Evolutionary conservation across 2,113 vertebrate genomes (phyloP), one percentile per base, ranked within the genome.

Genomic region (Aspiorhynchus laticeps): DNA sequence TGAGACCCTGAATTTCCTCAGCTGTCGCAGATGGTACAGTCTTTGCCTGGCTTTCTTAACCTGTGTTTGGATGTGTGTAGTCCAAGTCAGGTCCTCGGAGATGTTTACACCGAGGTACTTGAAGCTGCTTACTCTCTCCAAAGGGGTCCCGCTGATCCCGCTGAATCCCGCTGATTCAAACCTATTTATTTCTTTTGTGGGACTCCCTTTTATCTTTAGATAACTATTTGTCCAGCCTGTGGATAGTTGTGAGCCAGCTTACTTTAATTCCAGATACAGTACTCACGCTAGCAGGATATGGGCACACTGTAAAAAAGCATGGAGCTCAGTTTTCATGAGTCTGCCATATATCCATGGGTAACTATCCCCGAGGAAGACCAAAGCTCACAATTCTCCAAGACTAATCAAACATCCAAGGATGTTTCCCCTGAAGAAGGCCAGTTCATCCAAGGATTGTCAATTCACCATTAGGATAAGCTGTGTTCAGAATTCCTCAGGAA

Each of bases 351-450:
- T 77, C 74, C 74, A 77, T 26, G n/a, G 33, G n/a, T 46, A 67
- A 65, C 24, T 28, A 46, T 67, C 61, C 80, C 41, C 1, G n/a
- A 82, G 59, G 80, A 28, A 67, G 80, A 67, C 59, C 80, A 82
- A 82, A 28, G 38, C 61, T 67, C 14, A 46, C 38, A 46, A 82
- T 82, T 82, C 61, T 82, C 80, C 61, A 67, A 82, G 59, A 67
- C 80, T 82, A 82, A 82, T 82, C 61, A 82, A 82, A 82, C 80
- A 82, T 67, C 61, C 80, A 48, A 67, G 80, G 36, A 82, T 82
- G 80, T 67, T 82, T 82, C 61, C 80, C 38, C 61, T 31, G 38
- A 82, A 82, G 61, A 82, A 82, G 17, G n/a, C 80, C 38, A 11
- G 61, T 82, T 82, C 80, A 67, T 82, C 56, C 79, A 41, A 41